Evolutionary conservation across 2,888 invertebrate species (phyloP).

Genomic region (Sarcophaga rosellei): DNA sequence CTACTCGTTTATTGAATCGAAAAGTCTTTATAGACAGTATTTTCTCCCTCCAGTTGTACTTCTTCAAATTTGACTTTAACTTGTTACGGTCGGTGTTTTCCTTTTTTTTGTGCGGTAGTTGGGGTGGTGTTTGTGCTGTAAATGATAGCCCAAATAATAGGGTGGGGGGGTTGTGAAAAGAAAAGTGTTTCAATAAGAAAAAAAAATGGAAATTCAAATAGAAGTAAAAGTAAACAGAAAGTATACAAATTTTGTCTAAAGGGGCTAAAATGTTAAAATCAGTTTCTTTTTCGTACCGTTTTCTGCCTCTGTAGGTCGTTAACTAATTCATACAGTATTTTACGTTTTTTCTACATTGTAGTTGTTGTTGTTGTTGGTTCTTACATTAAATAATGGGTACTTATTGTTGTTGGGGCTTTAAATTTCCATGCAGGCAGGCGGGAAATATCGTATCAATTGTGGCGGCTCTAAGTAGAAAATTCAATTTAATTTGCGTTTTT

Average conservation of each 20-base stretch:
- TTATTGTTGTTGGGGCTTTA: conserved; percentile 49
- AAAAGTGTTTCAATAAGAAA: not conserved
- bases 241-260: conserved; percentile 39
- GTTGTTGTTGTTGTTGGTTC: conserved; percentile 39
- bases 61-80: conserved; percentile 15
- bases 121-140: conserved; percentile 37
- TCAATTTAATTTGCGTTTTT: conserved; percentile 74
- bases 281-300: conserved; percentile 28
- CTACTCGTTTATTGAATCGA: conserved; percentile 54
- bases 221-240: not conserved
- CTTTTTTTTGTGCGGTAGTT: too few species aligned
- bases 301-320: conserved; percentile 40
- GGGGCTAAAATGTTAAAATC: conserved; percentile 54
- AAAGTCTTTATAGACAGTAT: conserved; percentile 47
- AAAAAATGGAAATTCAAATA: not conserved
- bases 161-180: too few species aligned
- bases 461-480: conserved; percentile 73
- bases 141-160: conserved; percentile 22
- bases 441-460: conserved; percentile 68
- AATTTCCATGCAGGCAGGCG: conserved; percentile 51
- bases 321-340: conserved; percentile 58
- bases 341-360: conserved; percentile 38
- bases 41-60: conserved; percentile 5
- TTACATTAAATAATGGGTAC: conserved; percentile 44
- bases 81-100: conserved; percentile 22